These are phyloP conservation scores for Enhydra lutris DNA, from an alignment of 2,113 vertebrate genomes.

Conservation along the genomic window DNA sequence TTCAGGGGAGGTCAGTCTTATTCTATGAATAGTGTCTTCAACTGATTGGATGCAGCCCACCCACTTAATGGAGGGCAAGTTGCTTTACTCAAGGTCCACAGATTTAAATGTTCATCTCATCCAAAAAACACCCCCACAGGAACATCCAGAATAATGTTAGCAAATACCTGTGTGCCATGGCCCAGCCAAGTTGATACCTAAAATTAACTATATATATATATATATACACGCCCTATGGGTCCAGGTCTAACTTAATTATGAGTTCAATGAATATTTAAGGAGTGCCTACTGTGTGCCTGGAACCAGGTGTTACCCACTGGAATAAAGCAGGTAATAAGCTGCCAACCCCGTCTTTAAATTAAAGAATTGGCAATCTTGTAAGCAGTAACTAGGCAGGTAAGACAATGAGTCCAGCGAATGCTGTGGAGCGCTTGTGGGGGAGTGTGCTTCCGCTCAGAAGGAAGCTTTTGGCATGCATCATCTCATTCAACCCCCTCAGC, in stretches of 20 bases:
- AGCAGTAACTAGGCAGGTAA: not conserved
- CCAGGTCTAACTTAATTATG: slow-evolving; percentile 4
- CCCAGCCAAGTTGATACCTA: not conserved
- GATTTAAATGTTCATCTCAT: not conserved
- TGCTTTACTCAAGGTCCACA: not conserved
- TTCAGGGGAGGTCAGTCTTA: not conserved
- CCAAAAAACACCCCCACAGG: not conserved
- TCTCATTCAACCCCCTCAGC: not conserved
- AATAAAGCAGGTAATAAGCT: not conserved
- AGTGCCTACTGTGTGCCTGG: not conserved
- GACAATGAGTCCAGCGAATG: not conserved
- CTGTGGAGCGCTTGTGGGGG: not conserved
- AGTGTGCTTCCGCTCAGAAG: not conserved
- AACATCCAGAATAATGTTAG: not conserved
- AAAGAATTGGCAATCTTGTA: not conserved
- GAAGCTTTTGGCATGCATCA: not conserved
- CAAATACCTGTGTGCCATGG: not conserved
- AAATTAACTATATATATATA: not conserved
- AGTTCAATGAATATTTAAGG: slow-evolving; percentile 12
- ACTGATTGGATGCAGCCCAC: not conserved
- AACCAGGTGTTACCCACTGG: not conserved
- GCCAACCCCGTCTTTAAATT: not conserved
- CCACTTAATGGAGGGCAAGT: not conserved
- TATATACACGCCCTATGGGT: not conserved
- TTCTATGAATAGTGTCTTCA: not conserved